Percentiles rank a stretch among this genome's conserved stretches.
These are phyloP conservation scores for Diplogasteroides magnus DNA, from an alignment of 1,140 invertebrate species.

Conservation along the genomic window DNA sequence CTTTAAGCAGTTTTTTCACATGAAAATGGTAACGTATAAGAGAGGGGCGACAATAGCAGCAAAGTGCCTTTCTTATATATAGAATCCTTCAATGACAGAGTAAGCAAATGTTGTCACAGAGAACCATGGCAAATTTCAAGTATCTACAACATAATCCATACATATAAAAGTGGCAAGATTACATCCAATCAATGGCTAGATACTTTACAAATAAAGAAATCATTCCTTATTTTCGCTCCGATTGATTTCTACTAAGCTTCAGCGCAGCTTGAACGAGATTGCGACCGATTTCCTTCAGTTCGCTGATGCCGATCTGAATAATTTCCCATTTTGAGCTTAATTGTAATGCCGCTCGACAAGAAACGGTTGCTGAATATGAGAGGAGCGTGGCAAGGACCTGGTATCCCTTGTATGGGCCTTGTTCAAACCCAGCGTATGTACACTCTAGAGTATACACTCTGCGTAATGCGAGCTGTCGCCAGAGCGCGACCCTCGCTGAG, in stretches of 20 bases:
- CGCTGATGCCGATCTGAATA: constrained; percentile 31
- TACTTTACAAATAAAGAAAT: no score
- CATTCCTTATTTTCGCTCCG: no score
- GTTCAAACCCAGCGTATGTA: constrained; percentile 77
- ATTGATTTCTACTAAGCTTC: background rate
- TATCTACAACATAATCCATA: no score
- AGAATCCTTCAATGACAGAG: no score
- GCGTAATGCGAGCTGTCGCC: constrained; percentile 72
- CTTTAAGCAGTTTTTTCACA: no score
- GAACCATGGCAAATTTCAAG: no score
- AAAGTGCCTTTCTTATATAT: no score
- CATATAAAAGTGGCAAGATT: no score
- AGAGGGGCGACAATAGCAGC: no score
- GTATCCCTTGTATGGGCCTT: constrained; percentile 67
- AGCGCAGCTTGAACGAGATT: constrained; percentile 5
- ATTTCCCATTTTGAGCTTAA: background rate
- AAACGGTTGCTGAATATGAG: background rate
- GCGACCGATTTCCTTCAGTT: constrained; percentile 32
- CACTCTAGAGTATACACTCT: constrained; percentile 79
- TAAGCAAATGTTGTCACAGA: no score
- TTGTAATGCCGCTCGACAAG: background rate
- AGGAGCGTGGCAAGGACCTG: constrained; percentile 28
- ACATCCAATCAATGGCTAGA: no score
- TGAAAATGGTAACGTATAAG: no score
- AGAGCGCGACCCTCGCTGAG: constrained; percentile 76